Evolutionary conservation across 1,140 invertebrate species (phyloP), one percentile per base, ranked within the genome.

Genomic region (Cataglyphis hispanica): DNA sequence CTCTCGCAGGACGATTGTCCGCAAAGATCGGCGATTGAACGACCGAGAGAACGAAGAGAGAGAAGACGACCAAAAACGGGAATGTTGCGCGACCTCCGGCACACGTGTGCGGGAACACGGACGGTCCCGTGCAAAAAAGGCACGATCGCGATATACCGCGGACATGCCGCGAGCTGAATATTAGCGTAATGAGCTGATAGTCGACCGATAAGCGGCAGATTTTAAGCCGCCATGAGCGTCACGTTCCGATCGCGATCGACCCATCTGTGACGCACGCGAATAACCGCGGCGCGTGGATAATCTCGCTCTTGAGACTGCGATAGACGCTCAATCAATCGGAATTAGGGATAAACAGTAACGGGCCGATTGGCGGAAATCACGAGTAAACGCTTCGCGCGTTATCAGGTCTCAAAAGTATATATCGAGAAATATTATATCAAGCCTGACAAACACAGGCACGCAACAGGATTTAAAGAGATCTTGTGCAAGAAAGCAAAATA

Each of bases 131-230:
- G 78, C 58, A 78, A 90, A 93, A 92, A 92, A 92, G 90, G 91
- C 92, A 89, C 92, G 90, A 93, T 93, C 92, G 92, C 90, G 92
- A 93, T 93, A 93, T 60, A 60, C 87, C 78, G 85, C 87, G 78
- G 46, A 89, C 91, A 93, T 93, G 92, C 92, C 91, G 76, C 46
- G 91, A 93, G 91, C 78, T 86, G 92, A 93, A 93, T 92, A 93
- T 93, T 93, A 92, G 91, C 92, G 92, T 93, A 93, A 93, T 93
- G 92, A 93, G 92, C 92, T 92, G 92, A 93, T 93, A 93, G 88
- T 90, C 64, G 74, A 75, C 70, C 66, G 78, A 83, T 92, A 93
- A 93, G 89, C 91, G 46, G 90, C 66, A 92, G 91, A 92, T 92
- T 92, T 93, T 88, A 93, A 88, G 69, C 84, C 64, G 83, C 58